phyloP scores from a whole-genome alignment of 2,888 invertebrate species.

The Limnephilus auricula region DNA sequence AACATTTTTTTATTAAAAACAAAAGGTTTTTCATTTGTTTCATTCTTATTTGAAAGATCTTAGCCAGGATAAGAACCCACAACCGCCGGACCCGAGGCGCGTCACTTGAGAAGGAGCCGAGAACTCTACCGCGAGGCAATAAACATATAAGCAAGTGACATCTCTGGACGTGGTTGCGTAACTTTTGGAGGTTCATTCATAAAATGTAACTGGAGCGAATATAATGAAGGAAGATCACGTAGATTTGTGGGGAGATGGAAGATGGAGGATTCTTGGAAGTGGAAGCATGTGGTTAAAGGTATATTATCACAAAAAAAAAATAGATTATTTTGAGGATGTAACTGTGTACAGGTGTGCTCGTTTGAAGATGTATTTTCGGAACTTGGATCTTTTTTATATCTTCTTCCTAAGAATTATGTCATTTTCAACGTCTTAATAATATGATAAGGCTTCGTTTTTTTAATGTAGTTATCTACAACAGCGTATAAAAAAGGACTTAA shows the following conservation, averaged over 20 bases:
- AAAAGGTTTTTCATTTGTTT: slow-evolving; percentile 18
- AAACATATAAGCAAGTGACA: slow-evolving; percentile 28
- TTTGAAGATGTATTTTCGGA: background rate
- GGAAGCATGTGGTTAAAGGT: background rate
- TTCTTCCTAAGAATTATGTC: background rate
- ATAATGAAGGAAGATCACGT: slow-evolving; percentile 26
- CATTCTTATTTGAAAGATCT: slow-evolving; percentile 30
- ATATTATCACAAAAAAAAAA: background rate
- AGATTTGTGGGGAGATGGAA: slow-evolving; percentile 24
- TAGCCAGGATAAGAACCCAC: background rate
- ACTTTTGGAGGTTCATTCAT: slow-evolving; percentile 41
- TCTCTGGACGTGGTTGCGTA: slow-evolving; percentile 44
- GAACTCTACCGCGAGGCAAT: background rate
- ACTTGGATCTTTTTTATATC: background rate
- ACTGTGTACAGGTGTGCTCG: background rate
- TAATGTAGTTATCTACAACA: too few relatives aligned
- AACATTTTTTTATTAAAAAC: slow-evolving; percentile 35
- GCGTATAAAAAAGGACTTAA: too few relatives aligned
- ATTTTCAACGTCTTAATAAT: background rate
- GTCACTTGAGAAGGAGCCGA: background rate
- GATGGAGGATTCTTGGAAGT: slow-evolving; percentile 2
- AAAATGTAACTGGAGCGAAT: slow-evolving; percentile 34
- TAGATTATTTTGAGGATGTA: background rate
- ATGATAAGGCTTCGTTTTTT: background rate
- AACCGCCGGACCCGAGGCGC: background rate